phyloP scores from a whole-genome alignment of 1,140 invertebrate species.

The Drosophila ambigua region DNA sequence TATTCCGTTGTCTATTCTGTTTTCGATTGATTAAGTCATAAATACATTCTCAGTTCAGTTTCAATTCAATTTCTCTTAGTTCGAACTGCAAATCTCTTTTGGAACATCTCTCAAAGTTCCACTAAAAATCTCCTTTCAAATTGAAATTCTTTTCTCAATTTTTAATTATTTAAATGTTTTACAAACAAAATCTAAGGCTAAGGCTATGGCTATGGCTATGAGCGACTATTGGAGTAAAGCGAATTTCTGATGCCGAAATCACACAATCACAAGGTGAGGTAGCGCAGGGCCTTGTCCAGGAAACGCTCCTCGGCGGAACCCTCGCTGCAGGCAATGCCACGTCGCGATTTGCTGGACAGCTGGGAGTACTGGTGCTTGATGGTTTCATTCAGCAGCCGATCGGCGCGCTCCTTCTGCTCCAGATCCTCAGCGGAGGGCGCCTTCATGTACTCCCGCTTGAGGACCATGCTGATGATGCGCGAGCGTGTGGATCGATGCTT shows the following conservation, averaged over 20 bases:
- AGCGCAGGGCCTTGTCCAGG: conserved; percentile 72
- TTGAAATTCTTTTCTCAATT: too few relatives aligned
- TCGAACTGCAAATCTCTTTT: too few relatives aligned
- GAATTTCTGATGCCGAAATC: neutral
- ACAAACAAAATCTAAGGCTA: too few relatives aligned
- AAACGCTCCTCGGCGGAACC: conserved; percentile 60
- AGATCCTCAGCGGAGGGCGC: conserved; percentile 4
- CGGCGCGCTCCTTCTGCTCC: conserved; percentile 16
- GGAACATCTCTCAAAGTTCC: too few relatives aligned
- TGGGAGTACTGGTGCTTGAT: conserved; percentile 30
- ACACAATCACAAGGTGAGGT: conserved; percentile 69
- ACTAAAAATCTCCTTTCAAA: too few relatives aligned
- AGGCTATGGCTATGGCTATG: too few relatives aligned
- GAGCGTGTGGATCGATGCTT: conserved; percentile 54
- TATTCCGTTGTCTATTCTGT: too few relatives aligned
- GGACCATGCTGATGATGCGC: conserved; percentile 66
- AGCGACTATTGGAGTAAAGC: conserved; percentile 5
- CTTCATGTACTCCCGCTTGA: conserved; percentile 60
- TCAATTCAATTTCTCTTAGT: too few relatives aligned
- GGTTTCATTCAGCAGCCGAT: conserved; percentile 23
- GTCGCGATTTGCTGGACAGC: conserved; percentile 36
- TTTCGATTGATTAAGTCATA: too few relatives aligned
- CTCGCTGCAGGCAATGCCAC: conserved; percentile 26
- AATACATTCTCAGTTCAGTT: too few relatives aligned
- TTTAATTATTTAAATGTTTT: too few relatives aligned